Evolutionary conservation across 2,888 invertebrate genomes (phyloP).

Genomic region (Eupithecia exiguata): DNA sequence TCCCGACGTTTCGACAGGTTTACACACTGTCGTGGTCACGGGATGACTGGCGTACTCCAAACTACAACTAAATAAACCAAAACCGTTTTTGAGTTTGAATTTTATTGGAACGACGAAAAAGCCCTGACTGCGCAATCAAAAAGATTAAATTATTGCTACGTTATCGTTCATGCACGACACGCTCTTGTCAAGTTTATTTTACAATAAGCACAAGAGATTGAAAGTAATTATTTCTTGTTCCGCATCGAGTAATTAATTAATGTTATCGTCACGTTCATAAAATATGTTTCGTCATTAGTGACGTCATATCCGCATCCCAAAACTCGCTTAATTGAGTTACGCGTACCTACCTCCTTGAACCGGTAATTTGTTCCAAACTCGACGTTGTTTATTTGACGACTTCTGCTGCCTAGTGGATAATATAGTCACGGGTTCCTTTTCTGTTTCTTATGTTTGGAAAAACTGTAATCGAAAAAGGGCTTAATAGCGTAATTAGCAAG

Average conservation of each 20-base stretch:
- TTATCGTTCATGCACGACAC: background rate
- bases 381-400: background rate
- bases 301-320: conserved; percentile 9
- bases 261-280: background rate
- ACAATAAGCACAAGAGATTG: background rate
- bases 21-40: too few relatives aligned
- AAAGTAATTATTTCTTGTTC: background rate
- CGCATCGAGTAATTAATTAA: conserved; percentile 1
- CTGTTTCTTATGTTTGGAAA: background rate
- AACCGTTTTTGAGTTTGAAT: too few relatives aligned
- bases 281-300: conserved; percentile 5
- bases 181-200: background rate
- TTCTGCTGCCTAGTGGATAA: background rate
- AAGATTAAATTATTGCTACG: background rate
- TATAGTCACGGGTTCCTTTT: background rate
- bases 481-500: background rate
- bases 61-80: too few relatives aligned
- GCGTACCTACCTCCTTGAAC: background rate
- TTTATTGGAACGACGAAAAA: background rate
- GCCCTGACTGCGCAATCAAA: background rate
- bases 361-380: background rate
- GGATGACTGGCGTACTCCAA: too few relatives aligned
- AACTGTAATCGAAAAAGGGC: background rate
- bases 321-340: conserved; percentile 3
- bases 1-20: too few relatives aligned